These are phyloP conservation scores for Lepus europaeus DNA, from an alignment of 2,113 vertebrate genomes.

Conservation along the genomic window DNA sequence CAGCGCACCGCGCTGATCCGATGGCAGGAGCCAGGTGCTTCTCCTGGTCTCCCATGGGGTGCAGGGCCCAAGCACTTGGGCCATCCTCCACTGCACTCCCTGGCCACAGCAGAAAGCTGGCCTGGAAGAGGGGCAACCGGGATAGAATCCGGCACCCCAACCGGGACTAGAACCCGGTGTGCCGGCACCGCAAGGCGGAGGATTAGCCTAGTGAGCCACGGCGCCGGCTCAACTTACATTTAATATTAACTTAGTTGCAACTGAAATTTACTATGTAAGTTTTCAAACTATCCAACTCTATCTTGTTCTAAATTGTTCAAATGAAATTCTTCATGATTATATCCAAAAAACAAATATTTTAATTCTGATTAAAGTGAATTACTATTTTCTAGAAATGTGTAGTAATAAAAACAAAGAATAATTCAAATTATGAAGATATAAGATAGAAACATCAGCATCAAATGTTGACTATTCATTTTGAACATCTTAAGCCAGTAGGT, in stretches of 20 bases:
- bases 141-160: too few species aligned
- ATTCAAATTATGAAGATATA: background rate
- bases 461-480: background rate
- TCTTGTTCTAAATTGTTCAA: conserved; percentile 30
- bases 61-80: too few species aligned
- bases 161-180: too few species aligned
- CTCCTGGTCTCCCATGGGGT: too few species aligned
- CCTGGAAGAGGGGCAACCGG: too few species aligned
- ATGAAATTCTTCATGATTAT: background rate
- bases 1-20: too few species aligned
- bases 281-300: conserved; percentile 8
- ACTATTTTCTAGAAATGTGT: background rate
- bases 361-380: background rate
- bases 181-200: too few species aligned
- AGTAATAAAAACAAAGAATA: background rate
- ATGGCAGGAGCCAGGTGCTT: too few species aligned
- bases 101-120: too few species aligned
- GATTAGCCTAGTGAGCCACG: too few species aligned
- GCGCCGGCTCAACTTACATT: background rate
- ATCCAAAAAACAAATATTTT: conserved; percentile 51
- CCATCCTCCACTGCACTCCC: too few species aligned
- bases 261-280: conserved; percentile 27
- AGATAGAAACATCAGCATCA: background rate
- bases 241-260: conserved; percentile 19
- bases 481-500: background rate